phyloP scores from a whole-genome alignment of 1,140 invertebrate species.

The Megalonaias nervosa region DNA sequence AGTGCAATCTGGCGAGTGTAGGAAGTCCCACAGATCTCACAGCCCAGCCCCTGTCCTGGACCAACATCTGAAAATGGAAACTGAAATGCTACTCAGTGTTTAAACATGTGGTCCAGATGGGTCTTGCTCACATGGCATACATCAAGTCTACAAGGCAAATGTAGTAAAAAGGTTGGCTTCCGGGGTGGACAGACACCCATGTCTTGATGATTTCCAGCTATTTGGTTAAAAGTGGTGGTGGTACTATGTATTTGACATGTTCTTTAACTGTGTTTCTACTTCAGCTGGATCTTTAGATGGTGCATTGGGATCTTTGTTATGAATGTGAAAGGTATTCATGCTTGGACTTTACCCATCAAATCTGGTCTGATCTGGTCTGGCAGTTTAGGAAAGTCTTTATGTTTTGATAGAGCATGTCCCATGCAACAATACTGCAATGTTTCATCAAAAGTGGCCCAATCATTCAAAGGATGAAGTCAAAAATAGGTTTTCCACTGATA shows the following conservation, averaged over 20 bases:
- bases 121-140: not conserved
- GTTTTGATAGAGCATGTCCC: too few relatives aligned
- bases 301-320: too few relatives aligned
- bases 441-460: too few relatives aligned
- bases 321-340: too few relatives aligned
- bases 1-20: constrained; percentile 45
- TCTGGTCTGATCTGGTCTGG: too few relatives aligned
- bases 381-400: too few relatives aligned
- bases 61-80: constrained; percentile 43
- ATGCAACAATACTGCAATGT: too few relatives aligned
- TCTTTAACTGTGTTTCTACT: too few relatives aligned
- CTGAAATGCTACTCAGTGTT: not conserved
- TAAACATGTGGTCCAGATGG: not conserved
- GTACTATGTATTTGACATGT: not conserved
- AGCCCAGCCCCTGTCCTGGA: constrained; percentile 33
- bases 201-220: not conserved
- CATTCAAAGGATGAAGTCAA: too few relatives aligned
- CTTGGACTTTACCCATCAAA: too few relatives aligned
- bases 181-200: not conserved
- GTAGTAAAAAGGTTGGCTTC: not conserved
- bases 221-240: not conserved
- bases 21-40: constrained; percentile 46
- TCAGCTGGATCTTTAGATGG: too few relatives aligned
- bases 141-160: not conserved
- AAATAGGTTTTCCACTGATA: too few relatives aligned